phyloP scores from a whole-genome alignment of 2,797 vertebrate species.

The Sarcophilus harrisii region DNA sequence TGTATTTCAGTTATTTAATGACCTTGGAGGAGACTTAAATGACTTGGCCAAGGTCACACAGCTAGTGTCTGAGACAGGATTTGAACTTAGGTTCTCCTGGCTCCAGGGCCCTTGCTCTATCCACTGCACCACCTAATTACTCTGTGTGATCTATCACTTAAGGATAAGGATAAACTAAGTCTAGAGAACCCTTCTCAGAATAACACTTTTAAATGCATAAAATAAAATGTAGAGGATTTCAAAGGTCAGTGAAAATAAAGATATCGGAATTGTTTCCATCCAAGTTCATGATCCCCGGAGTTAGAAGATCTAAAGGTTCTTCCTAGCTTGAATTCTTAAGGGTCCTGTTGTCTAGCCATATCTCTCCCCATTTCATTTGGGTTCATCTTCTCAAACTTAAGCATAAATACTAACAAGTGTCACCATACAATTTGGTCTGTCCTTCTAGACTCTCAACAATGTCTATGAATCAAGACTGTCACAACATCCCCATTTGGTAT shows the following conservation, averaged over 20 bases:
- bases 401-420: not conserved
- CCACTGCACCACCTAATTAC: too few relatives aligned
- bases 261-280: not conserved
- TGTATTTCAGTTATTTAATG: not conserved
- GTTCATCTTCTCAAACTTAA: not conserved
- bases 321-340: not conserved
- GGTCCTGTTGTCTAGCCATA: not conserved
- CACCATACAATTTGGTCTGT: not conserved
- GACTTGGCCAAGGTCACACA: too few relatives aligned
- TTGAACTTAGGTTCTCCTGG: too few relatives aligned
- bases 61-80: too few relatives aligned
- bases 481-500: not conserved
- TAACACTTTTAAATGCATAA: not conserved
- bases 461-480: not conserved
- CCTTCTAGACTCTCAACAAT: not conserved
- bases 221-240: not conserved
- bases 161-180: too few relatives aligned
- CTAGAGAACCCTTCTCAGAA: not conserved
- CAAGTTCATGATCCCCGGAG: not conserved
- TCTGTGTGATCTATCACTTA: too few relatives aligned
- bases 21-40: not conserved
- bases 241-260: not conserved
- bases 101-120: too few relatives aligned
- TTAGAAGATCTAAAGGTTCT: not conserved
- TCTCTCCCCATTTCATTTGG: not conserved